Evolutionary conservation across 30 jellyfish, hydroid and myxozoan species (phyloP), one percentile per base, ranked within the genome.

Genomic region (Catostylus mosaicus): DNA sequence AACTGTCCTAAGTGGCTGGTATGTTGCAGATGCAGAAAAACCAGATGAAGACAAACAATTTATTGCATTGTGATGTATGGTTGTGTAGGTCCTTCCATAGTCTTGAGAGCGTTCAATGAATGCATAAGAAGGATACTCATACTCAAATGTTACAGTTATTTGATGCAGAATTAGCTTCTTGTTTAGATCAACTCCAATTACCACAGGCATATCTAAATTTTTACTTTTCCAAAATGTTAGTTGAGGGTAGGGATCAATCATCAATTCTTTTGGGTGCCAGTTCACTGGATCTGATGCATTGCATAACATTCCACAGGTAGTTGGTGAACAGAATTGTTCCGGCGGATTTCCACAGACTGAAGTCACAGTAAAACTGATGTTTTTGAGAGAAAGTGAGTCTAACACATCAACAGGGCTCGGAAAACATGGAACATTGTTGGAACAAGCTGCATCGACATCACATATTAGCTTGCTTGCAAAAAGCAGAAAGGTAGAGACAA

Each of bases 181-280:
- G 4, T 89, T 67, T 80, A 93, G 50, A 65, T 88, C 97, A 18
- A 88, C 45, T 63, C 77, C 96, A 30, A 93, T 87, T 20, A 75
- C 63, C 8, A 93, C 99, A 20, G 99, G 99, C 38, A 52, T 91
- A 4, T 75, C 99, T 18, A 93, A 79, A 59, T 93, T 93, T 66
- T 83, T 93, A 81, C 99, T 93, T 62, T 93, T 93, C 99, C 99
- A 93, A 71, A 73, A 93, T 3, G 99, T 93, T 6, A 63, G 82
- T 1, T 43, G 64, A 11, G 78, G 81, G 75, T 46, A 88, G 11
- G 38, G 30, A 80, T 93, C 99, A 36, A 37, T 56, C 81, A 93
- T 60, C 34, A 40, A 76, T 16, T 84, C 84, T 60, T 63, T 65
- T 30, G 94, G 95, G 50, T 93, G 96, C 34, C 66, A 60, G 27